phyloP scores from a whole-genome alignment of 1,140 invertebrate species.

The Heterodera carotae region DNA sequence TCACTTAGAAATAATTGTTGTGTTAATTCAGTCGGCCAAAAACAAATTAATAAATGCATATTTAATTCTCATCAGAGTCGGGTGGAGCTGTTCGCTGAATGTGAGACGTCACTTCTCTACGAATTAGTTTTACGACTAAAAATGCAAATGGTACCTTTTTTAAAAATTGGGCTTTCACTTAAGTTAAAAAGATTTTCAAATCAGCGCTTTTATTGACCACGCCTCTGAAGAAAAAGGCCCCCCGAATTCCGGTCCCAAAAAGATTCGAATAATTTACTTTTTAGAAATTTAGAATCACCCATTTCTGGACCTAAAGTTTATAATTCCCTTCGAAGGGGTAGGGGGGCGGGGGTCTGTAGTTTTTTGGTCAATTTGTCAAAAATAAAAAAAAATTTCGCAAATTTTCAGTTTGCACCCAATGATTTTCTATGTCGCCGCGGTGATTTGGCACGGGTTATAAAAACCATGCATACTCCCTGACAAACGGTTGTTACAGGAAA shows the following conservation, averaged over 20 bases:
- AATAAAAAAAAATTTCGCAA: conserved; percentile 40
- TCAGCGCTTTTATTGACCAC: too few species aligned
- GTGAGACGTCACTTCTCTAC: conserved; percentile 85
- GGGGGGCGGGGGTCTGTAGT: too few species aligned
- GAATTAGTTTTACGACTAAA: conserved; percentile 84
- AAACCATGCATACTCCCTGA: too few species aligned
- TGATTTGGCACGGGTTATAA: conserved; percentile 75
- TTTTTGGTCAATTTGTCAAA: too few species aligned
- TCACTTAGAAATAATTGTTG: conserved; percentile 84
- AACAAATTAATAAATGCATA: conserved; percentile 67
- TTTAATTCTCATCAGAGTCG: conserved; percentile 78
- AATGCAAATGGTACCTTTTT: conserved; percentile 52
- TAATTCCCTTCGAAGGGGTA: too few species aligned
- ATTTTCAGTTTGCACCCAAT: conserved; percentile 88
- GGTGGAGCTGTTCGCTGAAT: conserved; percentile 74
- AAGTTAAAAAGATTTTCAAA: too few species aligned
- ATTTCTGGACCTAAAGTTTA: too few species aligned
- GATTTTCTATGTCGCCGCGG: conserved; percentile 93
- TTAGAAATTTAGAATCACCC: too few species aligned
- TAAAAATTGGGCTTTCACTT: too few species aligned
- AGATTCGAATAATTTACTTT: too few species aligned
- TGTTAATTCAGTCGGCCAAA: conserved; percentile 71
- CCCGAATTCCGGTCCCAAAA: too few species aligned
- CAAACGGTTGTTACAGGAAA: conserved; percentile 73
- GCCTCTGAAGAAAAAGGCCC: too few species aligned